phyloP scores from a whole-genome alignment of 2,888 invertebrate species.

The Kryphioiulus occultus region DNA sequence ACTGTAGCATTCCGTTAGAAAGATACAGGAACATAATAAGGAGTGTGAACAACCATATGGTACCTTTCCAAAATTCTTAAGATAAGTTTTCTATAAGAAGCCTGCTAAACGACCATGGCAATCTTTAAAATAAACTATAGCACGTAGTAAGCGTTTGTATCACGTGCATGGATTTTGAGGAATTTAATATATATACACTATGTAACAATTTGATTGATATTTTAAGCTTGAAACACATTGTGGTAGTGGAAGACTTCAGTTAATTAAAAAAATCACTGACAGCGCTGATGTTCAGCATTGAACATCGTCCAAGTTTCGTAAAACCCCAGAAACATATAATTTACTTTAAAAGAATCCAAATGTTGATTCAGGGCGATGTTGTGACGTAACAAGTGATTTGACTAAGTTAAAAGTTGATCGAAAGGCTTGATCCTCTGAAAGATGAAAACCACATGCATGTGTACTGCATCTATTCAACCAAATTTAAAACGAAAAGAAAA shows the following conservation, averaged over 20 bases:
- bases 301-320: neutral
- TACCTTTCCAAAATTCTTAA: neutral
- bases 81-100: neutral
- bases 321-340: neutral
- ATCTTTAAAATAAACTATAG: neutral
- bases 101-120: neutral
- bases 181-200: too few species aligned
- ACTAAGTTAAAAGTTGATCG: neutral
- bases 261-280: neutral
- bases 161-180: too few species aligned
- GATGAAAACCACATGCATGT: too few species aligned
- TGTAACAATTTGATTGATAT: too few species aligned
- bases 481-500: too few species aligned
- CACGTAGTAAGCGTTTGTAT: neutral
- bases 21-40: neutral
- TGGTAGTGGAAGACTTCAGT: neutral
- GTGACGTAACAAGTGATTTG: neutral
- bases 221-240: too few species aligned
- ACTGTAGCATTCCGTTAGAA: neutral
- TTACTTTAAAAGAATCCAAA: neutral
- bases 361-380: slow-evolving; percentile 8
- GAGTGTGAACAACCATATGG: neutral
- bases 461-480: too few species aligned
- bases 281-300: neutral
- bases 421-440: neutral